Evolutionary conservation across 2,113 vertebrate genomes (phyloP).

Genomic region (Seriola quinqueradiata): DNA sequence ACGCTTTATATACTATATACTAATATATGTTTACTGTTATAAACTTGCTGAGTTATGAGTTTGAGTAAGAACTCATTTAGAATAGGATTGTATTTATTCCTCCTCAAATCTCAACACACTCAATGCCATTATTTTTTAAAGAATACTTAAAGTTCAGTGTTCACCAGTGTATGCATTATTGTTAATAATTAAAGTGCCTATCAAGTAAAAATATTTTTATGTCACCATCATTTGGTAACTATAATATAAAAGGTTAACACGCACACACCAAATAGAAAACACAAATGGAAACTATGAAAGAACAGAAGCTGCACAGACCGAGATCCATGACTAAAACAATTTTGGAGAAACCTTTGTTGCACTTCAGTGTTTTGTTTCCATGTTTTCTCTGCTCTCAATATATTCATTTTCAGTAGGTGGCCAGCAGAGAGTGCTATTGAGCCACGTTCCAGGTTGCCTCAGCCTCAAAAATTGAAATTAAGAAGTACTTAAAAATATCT

Average conservation of each 20-base stretch:
- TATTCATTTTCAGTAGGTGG: neutral
- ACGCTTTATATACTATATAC: neutral
- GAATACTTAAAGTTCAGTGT: neutral
- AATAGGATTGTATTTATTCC: neutral
- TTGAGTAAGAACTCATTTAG: neutral
- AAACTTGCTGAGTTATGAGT: neutral
- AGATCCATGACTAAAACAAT: neutral
- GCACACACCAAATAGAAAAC: neutral
- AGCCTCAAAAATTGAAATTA: no score
- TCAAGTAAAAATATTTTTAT: neutral
- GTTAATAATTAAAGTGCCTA: constrained; percentile 5
- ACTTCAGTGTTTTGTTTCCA: neutral
- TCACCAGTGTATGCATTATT: neutral
- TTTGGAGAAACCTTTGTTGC: neutral
- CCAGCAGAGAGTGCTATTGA: constrained; percentile 8
- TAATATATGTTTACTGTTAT: constrained; percentile 3
- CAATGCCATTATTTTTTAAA: neutral
- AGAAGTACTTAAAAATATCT: neutral
- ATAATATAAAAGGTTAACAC: neutral
- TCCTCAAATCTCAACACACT: neutral
- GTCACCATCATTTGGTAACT: neutral
- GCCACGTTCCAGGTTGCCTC: neutral
- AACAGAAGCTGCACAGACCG: neutral
- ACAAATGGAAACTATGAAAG: no score
- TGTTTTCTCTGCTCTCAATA: neutral